Base-by-base conservation (phyloP, 2,113 vertebrate species). In the Sturnira hondurensis region DNA sequence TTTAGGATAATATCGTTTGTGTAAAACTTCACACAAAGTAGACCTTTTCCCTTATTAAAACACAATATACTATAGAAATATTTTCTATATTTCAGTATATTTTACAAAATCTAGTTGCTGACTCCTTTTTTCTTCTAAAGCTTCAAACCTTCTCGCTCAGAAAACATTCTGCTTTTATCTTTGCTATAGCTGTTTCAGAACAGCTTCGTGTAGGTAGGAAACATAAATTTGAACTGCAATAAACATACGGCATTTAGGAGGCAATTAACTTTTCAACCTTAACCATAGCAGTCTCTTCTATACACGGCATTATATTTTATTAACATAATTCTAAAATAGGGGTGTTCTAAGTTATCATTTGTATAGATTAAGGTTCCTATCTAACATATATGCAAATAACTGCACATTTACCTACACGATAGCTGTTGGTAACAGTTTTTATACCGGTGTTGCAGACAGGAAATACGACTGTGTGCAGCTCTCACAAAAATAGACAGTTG, bases 111-210 rank as follows among this genome's bases (percentile, higher is more conserved):
- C 31, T 89, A 83, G 3, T 52, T 90, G 88, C 50, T 95, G 50
- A 80, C 7, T 95, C 45, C 36, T 88, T 93, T 88, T 93, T 96
- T 96, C 26, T 94, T 91, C 68, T 65, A 83, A 91, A 89, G 70
- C 24, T 84, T 92, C 15, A 56, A 68, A 38, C 19, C 1, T 82
- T 81, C 76, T 81, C 71, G 76, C 9, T 77, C 81, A 77, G 28
- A 78, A 56, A 93, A 94, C 52, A 87, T 63, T 58, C 52, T 65
- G 11, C 31, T 93, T 68, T 52, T 3, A 36, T 78, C 28, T 89
- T 85, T 45, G 50, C 33, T 89, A 33, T 68, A 56, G 38, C 65
- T 87, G 20, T 41, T 96, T 84, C 68, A 85, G 71, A 91, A 43
- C 38, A 43, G 12, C 43, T 74, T 81, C 45, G 36, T n/a, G 26